Base-by-base conservation (phyloP, 2,888 invertebrate genomes). In the Synergus japonicus region DNA sequence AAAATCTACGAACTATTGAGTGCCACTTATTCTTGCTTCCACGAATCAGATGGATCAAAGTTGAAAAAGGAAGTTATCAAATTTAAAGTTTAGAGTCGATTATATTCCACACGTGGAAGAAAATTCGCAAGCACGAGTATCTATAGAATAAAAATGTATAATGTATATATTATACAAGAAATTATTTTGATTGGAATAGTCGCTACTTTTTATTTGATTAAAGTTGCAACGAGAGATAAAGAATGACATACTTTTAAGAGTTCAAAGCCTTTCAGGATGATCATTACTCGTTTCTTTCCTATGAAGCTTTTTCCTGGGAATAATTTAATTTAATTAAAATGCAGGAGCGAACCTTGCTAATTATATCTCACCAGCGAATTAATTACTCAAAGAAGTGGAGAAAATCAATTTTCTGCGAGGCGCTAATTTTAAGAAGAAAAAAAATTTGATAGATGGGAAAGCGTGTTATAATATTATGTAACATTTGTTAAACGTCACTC, bases 251-350 rank as follows among this genome's bases (percentile, higher is more conserved):
- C 8, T 8, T 37, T 4, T 65, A 2, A 15, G 13, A 8, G 63
- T 64, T 37, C 29, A 37, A 37, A 65, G 37, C 10, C 58, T 58
- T 15, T 15, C 13, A 10, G 13, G 13, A 60, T 65, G 64, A 65
- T 15, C 29, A 41, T 37, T 65, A 37, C 37, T 37, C 64, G 37
- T 41, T 65, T 65, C 15, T 37, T 13, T 65, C 44, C 15, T 0
- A 37, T 63, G 13, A 7, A 15, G 41, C 65, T 37, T 65, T 65
- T 66, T 43, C 43, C 66, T 18, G n/a, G 41, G 43, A 44, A 37
- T 18, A 18, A 66, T 66, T 18, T 37, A 44, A 66, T 66, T 66
- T 2, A 66, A 66, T 66, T 44, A 66, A 66, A 44, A 66, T 37
- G 41, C 4, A 66, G 66, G 10, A 66, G 9, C 43, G 66, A 3